Evolutionary conservation across 2,888 invertebrate genomes (phyloP).

Genomic region (Celastrina argiolus): DNA sequence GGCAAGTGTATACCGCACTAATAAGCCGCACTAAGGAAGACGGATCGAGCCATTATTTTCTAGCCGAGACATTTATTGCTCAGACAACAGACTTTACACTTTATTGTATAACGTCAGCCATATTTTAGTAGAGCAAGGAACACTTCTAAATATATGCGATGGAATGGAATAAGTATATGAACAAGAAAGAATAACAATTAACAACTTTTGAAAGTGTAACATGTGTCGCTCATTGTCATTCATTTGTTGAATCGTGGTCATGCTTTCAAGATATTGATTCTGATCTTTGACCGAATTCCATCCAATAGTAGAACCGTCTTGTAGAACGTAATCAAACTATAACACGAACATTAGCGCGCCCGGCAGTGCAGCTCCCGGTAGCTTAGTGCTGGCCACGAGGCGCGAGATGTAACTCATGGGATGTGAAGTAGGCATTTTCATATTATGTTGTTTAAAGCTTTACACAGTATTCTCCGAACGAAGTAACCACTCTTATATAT

Average conservation of each 20-base stretch:
- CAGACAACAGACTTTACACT: conserved; percentile 7
- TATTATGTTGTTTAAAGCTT: too few species aligned
- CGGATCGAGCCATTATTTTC: conserved; percentile 4
- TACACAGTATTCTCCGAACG: too few species aligned
- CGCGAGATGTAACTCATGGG: too few species aligned
- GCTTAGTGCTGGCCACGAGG: background rate
- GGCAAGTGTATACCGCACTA: background rate
- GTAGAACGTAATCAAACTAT: background rate
- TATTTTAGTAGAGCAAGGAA: background rate
- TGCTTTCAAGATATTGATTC: background rate
- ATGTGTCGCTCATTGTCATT: too few species aligned
- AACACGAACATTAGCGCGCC: background rate
- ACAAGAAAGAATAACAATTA: background rate
- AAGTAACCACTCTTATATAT: too few species aligned
- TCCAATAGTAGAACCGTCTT: background rate
- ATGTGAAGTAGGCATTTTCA: too few species aligned
- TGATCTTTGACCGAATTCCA: background rate
- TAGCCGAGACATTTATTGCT: background rate
- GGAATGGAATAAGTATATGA: background rate
- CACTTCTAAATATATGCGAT: background rate
- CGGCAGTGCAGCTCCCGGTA: background rate
- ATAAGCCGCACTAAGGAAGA: conserved; percentile 12
- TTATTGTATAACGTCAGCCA: background rate
- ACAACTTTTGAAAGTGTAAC: too few species aligned
- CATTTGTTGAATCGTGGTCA: too few species aligned